phyloP scores from a whole-genome alignment of 2,888 invertebrate genomes.

The Cephonodes hylas region DNA sequence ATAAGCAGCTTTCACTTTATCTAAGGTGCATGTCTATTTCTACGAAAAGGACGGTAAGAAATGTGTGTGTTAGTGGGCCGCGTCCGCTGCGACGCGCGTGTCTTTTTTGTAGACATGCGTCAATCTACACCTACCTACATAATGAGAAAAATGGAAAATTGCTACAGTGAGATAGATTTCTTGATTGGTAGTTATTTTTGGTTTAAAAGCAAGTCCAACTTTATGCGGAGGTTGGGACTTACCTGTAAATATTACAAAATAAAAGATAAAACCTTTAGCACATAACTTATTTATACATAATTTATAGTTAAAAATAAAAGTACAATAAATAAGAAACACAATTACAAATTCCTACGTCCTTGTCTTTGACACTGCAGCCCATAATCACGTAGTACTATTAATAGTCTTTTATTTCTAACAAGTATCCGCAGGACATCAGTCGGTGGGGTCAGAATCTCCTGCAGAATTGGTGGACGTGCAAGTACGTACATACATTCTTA shows the following conservation, averaged over 20 bases:
- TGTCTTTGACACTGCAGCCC: not conserved
- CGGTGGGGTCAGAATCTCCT: constrained; percentile 14
- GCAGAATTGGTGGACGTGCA: not conserved
- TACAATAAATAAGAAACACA: not conserved
- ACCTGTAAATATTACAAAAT: too few species aligned
- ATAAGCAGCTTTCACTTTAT: constrained; percentile 78
- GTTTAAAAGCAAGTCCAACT: not conserved
- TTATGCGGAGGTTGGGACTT: not conserved
- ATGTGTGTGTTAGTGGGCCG: constrained; percentile 77
- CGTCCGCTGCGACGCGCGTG: constrained; percentile 64
- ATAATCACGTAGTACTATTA: not conserved
- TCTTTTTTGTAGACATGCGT: constrained; percentile 60
- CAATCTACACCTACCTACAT: constrained; percentile 65
- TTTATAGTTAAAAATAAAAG: not conserved
- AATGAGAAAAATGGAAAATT: constrained; percentile 67
- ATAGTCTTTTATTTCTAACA: not conserved
- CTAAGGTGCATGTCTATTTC: constrained; percentile 73
- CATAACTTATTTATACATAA: not conserved
- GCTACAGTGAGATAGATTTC: constrained; percentile 13
- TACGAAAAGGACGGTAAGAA: constrained; percentile 78
- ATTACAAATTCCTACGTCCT: not conserved
- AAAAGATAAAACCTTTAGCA: not conserved
- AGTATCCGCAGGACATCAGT: not conserved
- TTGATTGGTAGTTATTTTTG: constrained; percentile 5
- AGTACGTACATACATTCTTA: not conserved